Evolutionary conservation across 2,888 invertebrate genomes (phyloP).

Genomic region (Corythucha ciliata): DNA sequence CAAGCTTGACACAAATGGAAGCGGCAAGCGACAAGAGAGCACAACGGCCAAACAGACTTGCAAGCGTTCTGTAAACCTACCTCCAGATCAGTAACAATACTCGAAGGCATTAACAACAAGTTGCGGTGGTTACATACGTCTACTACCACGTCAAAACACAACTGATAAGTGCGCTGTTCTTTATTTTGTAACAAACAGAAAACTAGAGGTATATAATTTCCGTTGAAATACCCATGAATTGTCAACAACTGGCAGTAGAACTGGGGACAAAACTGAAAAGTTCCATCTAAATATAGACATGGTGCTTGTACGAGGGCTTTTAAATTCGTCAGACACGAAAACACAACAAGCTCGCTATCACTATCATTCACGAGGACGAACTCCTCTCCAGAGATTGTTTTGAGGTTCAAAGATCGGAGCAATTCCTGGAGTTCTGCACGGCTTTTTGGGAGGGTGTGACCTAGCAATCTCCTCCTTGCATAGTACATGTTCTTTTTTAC

Average conservation of each 20-base stretch:
- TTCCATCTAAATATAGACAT: background rate
- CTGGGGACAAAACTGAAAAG: background rate
- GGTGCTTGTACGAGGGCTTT: background rate
- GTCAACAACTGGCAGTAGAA: conserved; percentile 5
- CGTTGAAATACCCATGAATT: conserved; percentile 1
- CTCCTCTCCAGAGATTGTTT: conserved; percentile 1
- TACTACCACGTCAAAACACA: background rate
- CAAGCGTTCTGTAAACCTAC: conserved; percentile 16
- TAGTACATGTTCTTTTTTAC: no score
- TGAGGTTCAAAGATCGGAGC: background rate
- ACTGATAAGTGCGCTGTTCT: background rate
- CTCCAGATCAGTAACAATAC: conserved; percentile 10
- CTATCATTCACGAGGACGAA: background rate
- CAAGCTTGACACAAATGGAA: conserved; percentile 25
- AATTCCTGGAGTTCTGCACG: background rate
- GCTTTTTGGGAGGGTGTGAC: no score
- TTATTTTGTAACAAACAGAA: conserved; percentile 3
- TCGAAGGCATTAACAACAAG: background rate
- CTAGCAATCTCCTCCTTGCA: no score
- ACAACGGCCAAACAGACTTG: conserved; percentile 19
- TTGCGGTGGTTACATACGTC: conserved; percentile 1
- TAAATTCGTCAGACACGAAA: conserved; percentile 3
- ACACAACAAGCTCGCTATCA: background rate
- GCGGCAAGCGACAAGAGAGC: conserved; percentile 19
- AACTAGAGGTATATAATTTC: background rate